A percentile compares a stretch with the other conserved stretches of the same genome.
phyloP scores from a whole-genome alignment of 2,888 invertebrate species.

The Crepidodera aurea region DNA sequence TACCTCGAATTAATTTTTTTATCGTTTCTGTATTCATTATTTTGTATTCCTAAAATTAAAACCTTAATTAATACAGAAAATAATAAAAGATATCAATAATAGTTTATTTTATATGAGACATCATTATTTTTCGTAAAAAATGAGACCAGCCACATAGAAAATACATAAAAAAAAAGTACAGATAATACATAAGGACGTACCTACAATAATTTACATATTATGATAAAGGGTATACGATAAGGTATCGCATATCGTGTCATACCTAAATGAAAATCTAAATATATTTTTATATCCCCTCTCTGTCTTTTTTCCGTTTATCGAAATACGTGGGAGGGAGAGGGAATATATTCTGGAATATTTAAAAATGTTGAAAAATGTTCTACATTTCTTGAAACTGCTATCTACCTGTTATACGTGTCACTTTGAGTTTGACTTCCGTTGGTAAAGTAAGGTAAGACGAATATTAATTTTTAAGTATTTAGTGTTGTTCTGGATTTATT shows the following conservation, averaged over 20 bases:
- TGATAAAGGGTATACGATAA: slow-evolving; percentile 32
- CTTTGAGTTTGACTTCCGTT: slow-evolving; percentile 13
- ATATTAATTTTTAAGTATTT: no score
- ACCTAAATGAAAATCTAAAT: slow-evolving; percentile 26
- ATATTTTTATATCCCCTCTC: slow-evolving; percentile 16
- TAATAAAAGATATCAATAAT: no score
- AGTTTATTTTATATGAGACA: no score
- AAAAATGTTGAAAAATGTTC: slow-evolving; percentile 37
- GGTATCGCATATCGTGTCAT: slow-evolving; percentile 31
- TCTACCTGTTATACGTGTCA: slow-evolving; percentile 34
- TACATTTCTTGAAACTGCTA: slow-evolving; percentile 30
- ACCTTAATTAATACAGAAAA: no score
- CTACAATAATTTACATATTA: slow-evolving; percentile 34
- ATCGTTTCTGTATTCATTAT: no score
- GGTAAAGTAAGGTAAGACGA: slow-evolving; percentile 23
- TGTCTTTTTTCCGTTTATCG: background rate
- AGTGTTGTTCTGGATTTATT: no score
- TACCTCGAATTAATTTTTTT: no score
- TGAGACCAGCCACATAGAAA: no score
- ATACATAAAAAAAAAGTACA: slow-evolving; percentile 26
- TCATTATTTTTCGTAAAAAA: no score
- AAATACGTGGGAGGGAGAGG: slow-evolving; percentile 12
- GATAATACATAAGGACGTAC: slow-evolving; percentile 33
- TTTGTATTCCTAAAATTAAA: no score
- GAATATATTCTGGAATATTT: slow-evolving; percentile 30